Percentiles rank a stretch among this genome's conserved stretches.
These are phyloP conservation scores for Cetonia aurata DNA, from an alignment of 2,888 invertebrate species.

Conservation along the genomic window DNA sequence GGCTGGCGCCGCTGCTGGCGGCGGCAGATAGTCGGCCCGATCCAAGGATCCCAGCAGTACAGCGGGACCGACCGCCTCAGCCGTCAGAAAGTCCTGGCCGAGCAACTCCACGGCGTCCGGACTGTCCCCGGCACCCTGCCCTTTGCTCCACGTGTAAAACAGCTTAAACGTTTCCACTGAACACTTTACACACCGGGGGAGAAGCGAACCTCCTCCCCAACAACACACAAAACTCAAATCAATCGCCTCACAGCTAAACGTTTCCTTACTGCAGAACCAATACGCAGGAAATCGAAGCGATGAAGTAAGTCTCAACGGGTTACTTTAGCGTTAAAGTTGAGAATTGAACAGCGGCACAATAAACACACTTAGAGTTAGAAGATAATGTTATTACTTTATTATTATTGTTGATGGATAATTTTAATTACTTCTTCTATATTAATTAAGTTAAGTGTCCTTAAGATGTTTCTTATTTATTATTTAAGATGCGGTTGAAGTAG, in stretches of 20 bases:
- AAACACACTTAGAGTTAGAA: neutral
- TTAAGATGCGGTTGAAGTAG: too few relatives aligned
- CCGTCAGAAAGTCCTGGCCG: constrained; percentile 58
- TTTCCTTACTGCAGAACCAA: neutral
- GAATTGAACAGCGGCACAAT: too few relatives aligned
- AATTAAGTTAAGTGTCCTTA: neutral
- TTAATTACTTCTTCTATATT: neutral
- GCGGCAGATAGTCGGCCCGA: constrained; percentile 60
- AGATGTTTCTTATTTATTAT: too few relatives aligned
- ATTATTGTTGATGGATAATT: neutral
- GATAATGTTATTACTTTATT: neutral
- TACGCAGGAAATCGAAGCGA: neutral
- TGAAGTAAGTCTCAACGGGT: too few relatives aligned
- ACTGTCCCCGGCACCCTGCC: constrained; percentile 58
- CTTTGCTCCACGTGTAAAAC: constrained; percentile 62
- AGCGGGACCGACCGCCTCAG: constrained; percentile 54
- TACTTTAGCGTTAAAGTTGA: too few relatives aligned
- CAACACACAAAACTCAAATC: neutral
- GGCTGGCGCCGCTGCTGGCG: constrained; percentile 58
- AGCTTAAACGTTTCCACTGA: constrained; percentile 53
- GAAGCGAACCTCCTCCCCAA: constrained; percentile 31
- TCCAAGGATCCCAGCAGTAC: constrained; percentile 59
- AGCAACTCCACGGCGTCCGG: constrained; percentile 59
- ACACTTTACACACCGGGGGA: constrained; percentile 30
- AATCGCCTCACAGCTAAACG: neutral